Conservation (phyloP, 2,888 invertebrate genomes). For the Tinea pellionella region DNA sequence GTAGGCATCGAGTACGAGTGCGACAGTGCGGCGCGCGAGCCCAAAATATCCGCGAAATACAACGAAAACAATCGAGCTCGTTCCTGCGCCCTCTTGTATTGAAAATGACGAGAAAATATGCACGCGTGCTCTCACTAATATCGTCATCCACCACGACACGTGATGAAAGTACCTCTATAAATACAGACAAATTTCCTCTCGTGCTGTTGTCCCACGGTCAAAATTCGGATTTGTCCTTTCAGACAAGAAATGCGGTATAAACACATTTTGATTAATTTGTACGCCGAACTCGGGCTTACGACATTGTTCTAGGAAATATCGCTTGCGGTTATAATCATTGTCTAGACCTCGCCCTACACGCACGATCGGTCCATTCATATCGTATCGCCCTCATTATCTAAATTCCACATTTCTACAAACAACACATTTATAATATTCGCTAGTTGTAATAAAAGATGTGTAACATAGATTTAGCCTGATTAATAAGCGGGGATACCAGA, state of each 20-base stretch:
- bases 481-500: neutral
- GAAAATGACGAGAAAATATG: constrained; percentile 60
- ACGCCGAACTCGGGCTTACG: neutral
- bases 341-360: neutral
- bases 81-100: constrained; percentile 50
- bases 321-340: neutral
- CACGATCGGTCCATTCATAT: neutral
- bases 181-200: constrained; percentile 21
- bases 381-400: neutral
- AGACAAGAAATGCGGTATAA: neutral
- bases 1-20: constrained; percentile 33
- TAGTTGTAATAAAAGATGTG: too few species aligned
- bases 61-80: constrained; percentile 60
- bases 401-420: too few species aligned
- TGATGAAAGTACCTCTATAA: constrained; percentile 24
- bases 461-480: neutral
- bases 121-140: constrained; percentile 16
- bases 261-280: neutral
- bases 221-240: neutral
- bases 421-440: too few species aligned
- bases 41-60: constrained; percentile 64
- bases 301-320: neutral
- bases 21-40: constrained; percentile 27
- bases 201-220: constrained; percentile 12
- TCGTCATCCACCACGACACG: neutral